phyloP scores from a whole-genome alignment of 1,140 invertebrate species.

The Conus betulinus region DNA sequence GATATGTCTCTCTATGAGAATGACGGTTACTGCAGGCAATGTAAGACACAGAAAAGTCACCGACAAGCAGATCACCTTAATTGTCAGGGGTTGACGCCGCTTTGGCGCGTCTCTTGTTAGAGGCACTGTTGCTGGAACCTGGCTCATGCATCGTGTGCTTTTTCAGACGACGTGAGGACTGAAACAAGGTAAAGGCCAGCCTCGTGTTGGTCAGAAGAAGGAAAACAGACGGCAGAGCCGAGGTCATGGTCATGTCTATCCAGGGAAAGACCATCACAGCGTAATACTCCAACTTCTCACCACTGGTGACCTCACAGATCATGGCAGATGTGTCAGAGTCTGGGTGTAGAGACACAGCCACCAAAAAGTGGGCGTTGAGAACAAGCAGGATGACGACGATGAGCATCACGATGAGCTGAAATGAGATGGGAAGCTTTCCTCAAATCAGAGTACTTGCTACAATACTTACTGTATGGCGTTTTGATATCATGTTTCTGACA shows the following conservation, averaged over 20 bases:
- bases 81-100: not conserved
- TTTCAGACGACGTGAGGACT: not conserved
- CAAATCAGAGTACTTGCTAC: too few species aligned
- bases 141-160: not conserved
- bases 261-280: not conserved
- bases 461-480: too few species aligned
- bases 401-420: not conserved
- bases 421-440: not conserved
- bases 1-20: not conserved
- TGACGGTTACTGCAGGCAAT: not conserved
- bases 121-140: not conserved
- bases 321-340: not conserved
- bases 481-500: too few species aligned
- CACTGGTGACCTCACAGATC: not conserved
- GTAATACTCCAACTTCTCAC: not conserved
- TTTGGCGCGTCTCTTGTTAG: not conserved
- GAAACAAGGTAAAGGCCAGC: not conserved
- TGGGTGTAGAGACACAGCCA: not conserved
- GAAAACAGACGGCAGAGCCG: not conserved
- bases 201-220: not conserved
- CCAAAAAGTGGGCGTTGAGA: not conserved
- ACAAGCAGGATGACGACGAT: not conserved
- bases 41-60: slow-evolving; percentile 7
- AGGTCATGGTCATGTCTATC: slow-evolving; percentile 2
- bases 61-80: not conserved